Base-by-base conservation (phyloP, 2,113 vertebrate genomes). In the Pyxicephalus adspersus region DNA sequence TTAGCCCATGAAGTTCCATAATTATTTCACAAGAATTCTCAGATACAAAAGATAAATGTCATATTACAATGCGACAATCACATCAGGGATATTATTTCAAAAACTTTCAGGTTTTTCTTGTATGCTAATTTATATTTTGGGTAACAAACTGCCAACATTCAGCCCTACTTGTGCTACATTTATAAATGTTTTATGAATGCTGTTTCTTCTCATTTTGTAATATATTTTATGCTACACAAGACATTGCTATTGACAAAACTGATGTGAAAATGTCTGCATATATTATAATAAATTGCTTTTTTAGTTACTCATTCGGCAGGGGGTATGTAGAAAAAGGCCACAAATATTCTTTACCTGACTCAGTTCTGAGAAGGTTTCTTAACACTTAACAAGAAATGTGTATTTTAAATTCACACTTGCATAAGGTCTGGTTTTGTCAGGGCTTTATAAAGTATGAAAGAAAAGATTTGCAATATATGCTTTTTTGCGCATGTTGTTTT, bases 161-260 rank as follows among this genome's bases (percentile, higher is more conserved):
- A 67, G 65, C 65, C 75, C 75, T 77, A 54, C 60, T 58, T 68
- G 65, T 68, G 77, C 77, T 68, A 58, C 77, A 79, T 64, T 58
- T 79, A 79, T 79, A 68, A 79, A 68, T 79, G 77, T 79, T 79
- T 79, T 79, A 79, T 79, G 77, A 79, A 79, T 79, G 64, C 77
- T 55, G 68, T 79, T 79, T 79, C 65, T 58, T 68, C 65, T 79
- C 31, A 38, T 68, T 79, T 64, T 79, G 77, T 70, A 64, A 70
- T 79, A 79, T 64, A 60, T 28, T 50, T 45, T 60, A 55, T 79
- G 66, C 77, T 68, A 29, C 54, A 52, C 22, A 54, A 79, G 77
- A 67, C 77, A 60, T 79, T 5, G 65, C 45, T 79, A 79, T 79
- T 79, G 77, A 79, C 77, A 79, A 79, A 79, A n/a, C 77, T 79